Conservation (phyloP, 1,140 invertebrate species). For the Leptonema lineaticorne region DNA sequence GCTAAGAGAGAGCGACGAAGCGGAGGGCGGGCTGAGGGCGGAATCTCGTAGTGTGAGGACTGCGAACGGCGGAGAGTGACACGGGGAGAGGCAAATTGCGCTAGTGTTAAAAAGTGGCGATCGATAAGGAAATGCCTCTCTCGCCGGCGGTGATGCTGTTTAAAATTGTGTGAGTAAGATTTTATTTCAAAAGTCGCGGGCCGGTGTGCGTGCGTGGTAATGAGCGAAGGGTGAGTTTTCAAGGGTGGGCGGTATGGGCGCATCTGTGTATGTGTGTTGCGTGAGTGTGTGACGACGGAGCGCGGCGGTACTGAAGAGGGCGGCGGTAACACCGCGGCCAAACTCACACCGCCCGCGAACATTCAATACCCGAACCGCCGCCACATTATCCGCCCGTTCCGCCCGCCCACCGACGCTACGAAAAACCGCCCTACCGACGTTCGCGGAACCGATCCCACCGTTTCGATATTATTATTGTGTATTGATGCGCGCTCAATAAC, state of each 20-base stretch:
- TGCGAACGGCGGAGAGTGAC: slow-evolving; percentile 2
- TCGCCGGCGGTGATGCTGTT: slow-evolving; percentile 39
- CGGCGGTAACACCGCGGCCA: slow-evolving; percentile 6
- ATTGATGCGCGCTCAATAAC: slow-evolving; percentile 43
- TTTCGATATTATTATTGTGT: slow-evolving; percentile 42
- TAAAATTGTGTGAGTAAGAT: slow-evolving; percentile 43
- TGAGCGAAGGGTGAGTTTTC: slow-evolving; percentile 44
- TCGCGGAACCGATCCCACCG: slow-evolving; percentile 1
- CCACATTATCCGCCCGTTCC: slow-evolving; percentile 4
- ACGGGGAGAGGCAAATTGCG: slow-evolving; percentile 41
- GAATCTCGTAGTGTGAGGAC: too few relatives aligned
- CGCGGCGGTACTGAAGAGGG: too few relatives aligned
- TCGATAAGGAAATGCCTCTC: slow-evolving; percentile 41
- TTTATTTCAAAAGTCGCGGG: slow-evolving; percentile 41
- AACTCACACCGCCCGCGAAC: too few relatives aligned
- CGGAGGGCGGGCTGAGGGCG: too few relatives aligned
- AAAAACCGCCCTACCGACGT: slow-evolving; percentile 21
- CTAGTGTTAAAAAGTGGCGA: slow-evolving; percentile 43
- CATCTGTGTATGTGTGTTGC: too few relatives aligned
- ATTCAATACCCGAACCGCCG: too few relatives aligned
- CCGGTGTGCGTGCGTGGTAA: slow-evolving; percentile 45
- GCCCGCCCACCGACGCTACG: slow-evolving; percentile 1
- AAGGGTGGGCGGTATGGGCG: too few relatives aligned
- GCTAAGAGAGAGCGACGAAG: slow-evolving; percentile 11
- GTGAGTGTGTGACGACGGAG: too few relatives aligned